Evolutionary conservation across 2,888 invertebrate genomes (phyloP).

Genomic region (Lycocerus yunnanus): DNA sequence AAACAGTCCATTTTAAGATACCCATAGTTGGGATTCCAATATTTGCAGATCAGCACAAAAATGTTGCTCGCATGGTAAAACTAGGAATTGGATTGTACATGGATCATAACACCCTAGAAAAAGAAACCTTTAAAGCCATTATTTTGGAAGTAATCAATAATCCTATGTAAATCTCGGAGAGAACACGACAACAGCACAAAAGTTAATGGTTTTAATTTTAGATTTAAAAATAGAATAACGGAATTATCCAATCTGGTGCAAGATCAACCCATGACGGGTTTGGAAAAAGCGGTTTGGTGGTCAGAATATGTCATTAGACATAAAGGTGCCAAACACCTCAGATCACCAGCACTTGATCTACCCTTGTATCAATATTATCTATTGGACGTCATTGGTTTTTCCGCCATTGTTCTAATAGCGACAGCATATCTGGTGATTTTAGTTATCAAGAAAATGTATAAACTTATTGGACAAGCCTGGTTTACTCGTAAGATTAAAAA

Average conservation of each 20-base stretch:
- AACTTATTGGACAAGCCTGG: background rate
- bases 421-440: background rate
- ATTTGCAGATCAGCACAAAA: constrained; percentile 41
- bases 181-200: background rate
- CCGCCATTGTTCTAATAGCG: background rate
- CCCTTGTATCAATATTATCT: constrained; percentile 38
- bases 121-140: constrained; percentile 41
- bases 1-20: constrained; percentile 37
- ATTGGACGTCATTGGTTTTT: constrained; percentile 36
- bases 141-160: constrained; percentile 36
- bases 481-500: background rate
- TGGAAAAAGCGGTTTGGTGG: constrained; percentile 43
- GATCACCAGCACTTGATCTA: constrained; percentile 25
- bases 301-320: constrained; percentile 43
- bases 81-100: constrained; percentile 43
- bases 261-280: constrained; percentile 40
- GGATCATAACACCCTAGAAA: constrained; percentile 44
- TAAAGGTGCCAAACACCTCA: constrained; percentile 38
- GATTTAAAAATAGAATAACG: constrained; percentile 35
- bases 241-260: constrained; percentile 28
- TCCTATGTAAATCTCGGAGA: constrained; percentile 12
- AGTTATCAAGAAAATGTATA: background rate
- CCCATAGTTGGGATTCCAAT: constrained; percentile 44
- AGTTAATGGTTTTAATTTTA: constrained; percentile 21
- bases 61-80: constrained; percentile 15